These are phyloP conservation scores for Lacanobia oleracea DNA, from an alignment of 2,888 invertebrate genomes.

Conservation along the genomic window DNA sequence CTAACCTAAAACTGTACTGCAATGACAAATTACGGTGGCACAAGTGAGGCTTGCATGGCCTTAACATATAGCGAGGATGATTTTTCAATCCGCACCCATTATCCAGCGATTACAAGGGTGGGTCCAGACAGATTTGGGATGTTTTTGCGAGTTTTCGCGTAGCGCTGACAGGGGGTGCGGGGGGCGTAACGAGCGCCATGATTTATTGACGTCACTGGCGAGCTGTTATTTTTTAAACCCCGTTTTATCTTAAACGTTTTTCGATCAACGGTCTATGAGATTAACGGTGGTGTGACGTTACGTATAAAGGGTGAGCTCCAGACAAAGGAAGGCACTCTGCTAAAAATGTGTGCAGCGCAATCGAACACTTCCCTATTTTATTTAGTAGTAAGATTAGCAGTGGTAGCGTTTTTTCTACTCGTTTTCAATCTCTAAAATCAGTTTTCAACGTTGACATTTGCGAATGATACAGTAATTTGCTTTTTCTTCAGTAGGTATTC, in stretches of 20 bases:
- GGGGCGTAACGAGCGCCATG: constrained; percentile 78
- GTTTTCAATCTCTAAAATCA: constrained; percentile 4
- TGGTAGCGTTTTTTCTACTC: neutral
- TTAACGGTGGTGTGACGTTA: constrained; percentile 68
- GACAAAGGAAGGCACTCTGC: constrained; percentile 43
- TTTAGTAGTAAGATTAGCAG: neutral
- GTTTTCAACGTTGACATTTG: neutral
- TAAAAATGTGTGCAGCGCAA: constrained; percentile 23
- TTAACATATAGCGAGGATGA: constrained; percentile 84
- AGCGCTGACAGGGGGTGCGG: constrained; percentile 75
- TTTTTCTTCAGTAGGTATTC: too few species aligned
- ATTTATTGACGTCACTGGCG: constrained; percentile 83
- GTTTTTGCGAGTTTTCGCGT: constrained; percentile 80
- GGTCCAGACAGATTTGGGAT: constrained; percentile 86
- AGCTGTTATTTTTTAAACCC: constrained; percentile 83
- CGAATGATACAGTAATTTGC: neutral
- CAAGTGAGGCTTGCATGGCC: constrained; percentile 73
- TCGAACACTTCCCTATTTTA: neutral
- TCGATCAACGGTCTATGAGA: constrained; percentile 75
- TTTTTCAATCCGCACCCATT: constrained; percentile 89
- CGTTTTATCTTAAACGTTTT: constrained; percentile 83
- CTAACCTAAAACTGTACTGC: constrained; percentile 71
- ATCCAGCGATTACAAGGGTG: constrained; percentile 89
- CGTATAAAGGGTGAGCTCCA: constrained; percentile 42
- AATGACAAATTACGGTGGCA: constrained; percentile 72